Base-by-base conservation (phyloP, 2,797 vertebrate species). In the Acipenser oxyrinchus region DNA sequence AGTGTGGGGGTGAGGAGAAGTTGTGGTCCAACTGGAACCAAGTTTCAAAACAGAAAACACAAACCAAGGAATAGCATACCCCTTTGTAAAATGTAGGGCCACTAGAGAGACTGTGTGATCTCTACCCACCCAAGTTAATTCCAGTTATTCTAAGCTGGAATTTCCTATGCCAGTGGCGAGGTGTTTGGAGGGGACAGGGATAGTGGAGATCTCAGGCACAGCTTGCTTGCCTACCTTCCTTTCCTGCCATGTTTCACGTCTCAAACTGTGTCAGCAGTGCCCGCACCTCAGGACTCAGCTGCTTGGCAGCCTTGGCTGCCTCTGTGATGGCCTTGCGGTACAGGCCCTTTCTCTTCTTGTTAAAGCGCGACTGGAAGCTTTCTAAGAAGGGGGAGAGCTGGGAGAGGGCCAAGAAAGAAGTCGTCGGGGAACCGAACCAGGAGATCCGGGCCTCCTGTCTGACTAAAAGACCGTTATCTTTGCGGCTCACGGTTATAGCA, bases 371-470 rank as follows among this genome's bases (percentile, higher is more conserved):
- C 88, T 96, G 95, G 86, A 99, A 99, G 84, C 92, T 98, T 85
- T 99, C 96, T 83, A 99, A 90, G 85, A 99, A 99, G 61, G 96
- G 95, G 67, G 94, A 90, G 13, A 97, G 91, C 79, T 97, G 95
- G 51, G 91, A 83, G 75, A 99, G 91, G 71, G 92, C 91, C 82
- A 99, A 91, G 79, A 94, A 95, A 80, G 96, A 98, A 51, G 96
- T 98, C 77, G 96, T 99, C 62, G 95, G 94, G 13, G 96, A 99
- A 75, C 96, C 96, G 4, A 99, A 99, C 95, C 95, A 99, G 0
- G 96, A 94, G 73, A 99, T 96, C 0, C 94, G 86, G 13, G 95
- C 95, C 86, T 99, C 96, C 91, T 97, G 95, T 72, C 90, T 89
- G 69, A 93, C 92, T 68, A 95, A 86, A 70, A 95, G 88, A 75